Conservation (phyloP, 2,888 invertebrate genomes). For the Spodoptera littoralis region DNA sequence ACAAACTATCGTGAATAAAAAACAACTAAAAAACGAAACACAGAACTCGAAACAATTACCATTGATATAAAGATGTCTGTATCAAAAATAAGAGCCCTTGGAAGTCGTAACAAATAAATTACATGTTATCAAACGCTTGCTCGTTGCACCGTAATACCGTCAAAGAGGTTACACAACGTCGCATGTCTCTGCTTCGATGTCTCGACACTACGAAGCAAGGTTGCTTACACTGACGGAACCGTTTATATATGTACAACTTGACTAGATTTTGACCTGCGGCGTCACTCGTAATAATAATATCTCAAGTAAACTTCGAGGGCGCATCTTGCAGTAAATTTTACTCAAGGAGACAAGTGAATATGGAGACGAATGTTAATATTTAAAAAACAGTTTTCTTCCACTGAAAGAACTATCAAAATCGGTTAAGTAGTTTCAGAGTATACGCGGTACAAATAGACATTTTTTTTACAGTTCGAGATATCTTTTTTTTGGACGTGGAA, state of each 20-base stretch:
- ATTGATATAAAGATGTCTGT: conserved; percentile 46
- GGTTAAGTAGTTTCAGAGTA: no score
- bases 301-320: no score
- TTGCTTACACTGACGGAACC: conserved; percentile 39
- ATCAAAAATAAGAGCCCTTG: conserved; percentile 45
- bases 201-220: conserved; percentile 25
- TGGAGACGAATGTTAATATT: no score
- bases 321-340: no score
- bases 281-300: no score
- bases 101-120: conserved; percentile 52
- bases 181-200: conserved; percentile 44
- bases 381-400: no score
- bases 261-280: no score
- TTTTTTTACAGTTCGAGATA: conserved; percentile 12
- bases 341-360: no score
- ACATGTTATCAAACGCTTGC: conserved; percentile 52
- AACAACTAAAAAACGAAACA: not conserved
- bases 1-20: not conserved
- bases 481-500: conserved; percentile 48
- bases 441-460: no score
- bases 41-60: conserved; percentile 19
- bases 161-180: conserved; percentile 51
- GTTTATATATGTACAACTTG: conserved; percentile 26
- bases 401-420: no score
- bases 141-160: conserved; percentile 39